Evolutionary conservation across 2,113 vertebrate species (phyloP), one percentile per base, ranked within the genome.

Genomic region (Tauraco erythrolophus): DNA sequence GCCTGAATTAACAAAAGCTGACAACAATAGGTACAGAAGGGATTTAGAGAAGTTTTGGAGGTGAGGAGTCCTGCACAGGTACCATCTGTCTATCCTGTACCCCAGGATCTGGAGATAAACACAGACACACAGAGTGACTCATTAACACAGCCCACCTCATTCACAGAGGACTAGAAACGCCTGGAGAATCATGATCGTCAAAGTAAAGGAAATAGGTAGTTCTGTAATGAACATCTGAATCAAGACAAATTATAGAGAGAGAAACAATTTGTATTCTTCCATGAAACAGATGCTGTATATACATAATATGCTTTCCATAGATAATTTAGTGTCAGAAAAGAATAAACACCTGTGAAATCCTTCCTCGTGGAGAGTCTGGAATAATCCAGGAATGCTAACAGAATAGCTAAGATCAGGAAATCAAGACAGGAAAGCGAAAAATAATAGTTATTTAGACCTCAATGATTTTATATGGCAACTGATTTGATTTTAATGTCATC

Each of bases 401-500:
- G 76, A 91, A 68, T 2, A 84, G 80, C 77, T 54, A 35, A 81
- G 18, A 84, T 54, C 39, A 69, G 83, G 83, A 84, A 85, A 69
- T 43, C 53, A 71, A 83, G 78, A 50, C 2, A 61, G 41, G 48
- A 50, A 79, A 82, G 28, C 33, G 53, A 80, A 91, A 87, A 91
- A 76, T 23, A 68, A 71, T 21, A 37, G 58, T 72, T 88, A 57
- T 88, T 94, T 77, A 92, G 92, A 65, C 45, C 41, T 81, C 84
- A 58, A 2, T 11, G 41, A 88, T 17, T 72, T 81, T 69, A 35
- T 61, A 28, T 72, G 86, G 89, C 72, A 96, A 51, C 31, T 65
- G 77, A 77, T 84, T 84, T 84, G 50, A 83, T 84, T 92, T 89
- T 85, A 88, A 94, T 89, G 81, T 50, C 87, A 94, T 62, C 39